Base-by-base conservation (phyloP, 2,113 vertebrate genomes). In the Daubentonia madagascariensis region DNA sequence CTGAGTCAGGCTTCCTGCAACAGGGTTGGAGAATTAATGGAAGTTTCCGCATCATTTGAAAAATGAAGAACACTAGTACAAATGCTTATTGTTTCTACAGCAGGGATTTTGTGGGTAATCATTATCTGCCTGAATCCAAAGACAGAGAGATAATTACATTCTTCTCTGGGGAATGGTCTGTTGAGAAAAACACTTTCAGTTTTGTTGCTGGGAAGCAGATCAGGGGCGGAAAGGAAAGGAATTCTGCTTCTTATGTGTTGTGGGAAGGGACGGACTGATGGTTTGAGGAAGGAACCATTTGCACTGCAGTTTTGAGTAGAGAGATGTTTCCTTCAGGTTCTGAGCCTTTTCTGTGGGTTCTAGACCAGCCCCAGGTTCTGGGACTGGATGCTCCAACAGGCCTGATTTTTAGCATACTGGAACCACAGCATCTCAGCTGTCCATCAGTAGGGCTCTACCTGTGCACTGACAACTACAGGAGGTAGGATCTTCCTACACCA, bases 1-100 rank as follows among this genome's bases (percentile, higher is more conserved):
- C 61, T n/a, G 37, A 94, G 50, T 90, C 43, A 70, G 20, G 30
- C 59, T 61, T 90, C 59, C 70, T 68, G 68, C 35, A 70, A 37
- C 16, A 70, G 54, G 88, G 13, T 4, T 86, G 63, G 35, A 86
- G 85, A 97, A 72, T 91, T 73, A 81, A 78, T 85, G 50, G 63
- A 96, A 90, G 9, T 94, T 98, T 93, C 94, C 1, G 23, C 25
- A 48, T 81, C 78, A 50, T 95, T 95, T 92, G n/a, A 85, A 95
- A 80, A 83, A 85, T 28, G 67, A 83, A 67, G 79, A 86, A 40
- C 45, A 65, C 48, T 50, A 70, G 50, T 75, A 40, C 84, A 80
- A 61, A 94, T 72, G n/a, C 63, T 65, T 81, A 68, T 72, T 97
- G 73, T 92, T 95, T 83, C 85, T 86, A 65, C 50, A 63, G 88